These are phyloP conservation scores for Cheilosia grossa DNA, from an alignment of 2,888 invertebrate genomes.

Conservation along the genomic window DNA sequence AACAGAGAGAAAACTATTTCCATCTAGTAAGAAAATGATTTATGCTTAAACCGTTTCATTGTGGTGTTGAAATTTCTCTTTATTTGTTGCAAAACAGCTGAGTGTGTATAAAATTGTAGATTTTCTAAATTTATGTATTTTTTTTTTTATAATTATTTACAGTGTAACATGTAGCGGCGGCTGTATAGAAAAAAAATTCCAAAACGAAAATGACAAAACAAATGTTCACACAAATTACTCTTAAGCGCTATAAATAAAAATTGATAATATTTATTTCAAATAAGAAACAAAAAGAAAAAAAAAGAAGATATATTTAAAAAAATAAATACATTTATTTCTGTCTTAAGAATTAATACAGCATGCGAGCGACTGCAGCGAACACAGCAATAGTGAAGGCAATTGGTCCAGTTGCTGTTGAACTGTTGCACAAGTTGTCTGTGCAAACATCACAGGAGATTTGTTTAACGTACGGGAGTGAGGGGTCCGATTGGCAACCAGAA, in stretches of 20 bases:
- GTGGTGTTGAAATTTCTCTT: slow-evolving; percentile 34
- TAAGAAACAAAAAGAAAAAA: slow-evolving; percentile 21
- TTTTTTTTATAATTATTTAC: slow-evolving; percentile 53
- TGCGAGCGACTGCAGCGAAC: slow-evolving; percentile 79
- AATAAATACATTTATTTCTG: slow-evolving; percentile 54
- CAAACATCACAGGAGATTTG: slow-evolving; percentile 80
- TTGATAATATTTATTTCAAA: slow-evolving; percentile 43
- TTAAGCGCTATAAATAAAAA: slow-evolving; percentile 58
- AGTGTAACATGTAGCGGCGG: slow-evolving; percentile 61
- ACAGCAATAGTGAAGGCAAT: slow-evolving; percentile 78
- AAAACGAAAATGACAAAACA: slow-evolving; percentile 15
- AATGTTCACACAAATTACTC: slow-evolving; percentile 18
- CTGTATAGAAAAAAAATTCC: slow-evolving; percentile 10
- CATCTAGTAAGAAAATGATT: background rate
- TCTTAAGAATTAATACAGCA: slow-evolving; percentile 78
- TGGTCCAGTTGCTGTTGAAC: slow-evolving; percentile 78
- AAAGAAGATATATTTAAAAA: slow-evolving; percentile 25
- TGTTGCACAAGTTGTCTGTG: slow-evolving; percentile 79
- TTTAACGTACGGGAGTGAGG: slow-evolving; percentile 78
- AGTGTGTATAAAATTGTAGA: slow-evolving; percentile 53
- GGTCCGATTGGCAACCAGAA: slow-evolving; percentile 79
- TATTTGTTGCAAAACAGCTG: slow-evolving; percentile 36
- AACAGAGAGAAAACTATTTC: background rate
- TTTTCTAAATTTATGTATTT: slow-evolving; percentile 5
- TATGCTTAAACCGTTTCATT: background rate